Percentiles rank a stretch among this genome's conserved stretches.
phyloP scores from a whole-genome alignment of 2,113 vertebrate species.

The Tyrannus savana region DNA sequence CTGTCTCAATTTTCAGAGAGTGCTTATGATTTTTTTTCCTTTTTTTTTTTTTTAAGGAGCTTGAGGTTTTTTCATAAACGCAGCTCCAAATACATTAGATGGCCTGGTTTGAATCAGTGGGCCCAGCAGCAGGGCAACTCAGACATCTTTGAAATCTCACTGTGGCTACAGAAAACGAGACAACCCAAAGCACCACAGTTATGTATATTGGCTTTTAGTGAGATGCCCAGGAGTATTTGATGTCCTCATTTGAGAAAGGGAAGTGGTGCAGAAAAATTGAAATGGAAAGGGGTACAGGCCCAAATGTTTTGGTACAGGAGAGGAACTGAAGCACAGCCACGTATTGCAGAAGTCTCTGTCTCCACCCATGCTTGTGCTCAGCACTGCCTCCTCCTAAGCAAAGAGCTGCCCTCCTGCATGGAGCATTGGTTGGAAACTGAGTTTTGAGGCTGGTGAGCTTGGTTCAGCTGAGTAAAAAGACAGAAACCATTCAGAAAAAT shows the following conservation, averaged over 20 bases:
- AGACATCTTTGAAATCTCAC: neutral
- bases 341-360: neutral
- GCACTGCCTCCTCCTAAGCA: neutral
- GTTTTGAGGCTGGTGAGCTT: neutral
- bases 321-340: neutral
- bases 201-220: rapidly evolving
- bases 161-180: rapidly evolving
- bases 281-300: neutral
- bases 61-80: neutral
- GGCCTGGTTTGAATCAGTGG: neutral
- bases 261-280: neutral
- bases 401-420: neutral
- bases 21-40: neutral
- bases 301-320: neutral
- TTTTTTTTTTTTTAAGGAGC: neutral
- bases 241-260: neutral
- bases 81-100: neutral
- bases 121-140: neutral
- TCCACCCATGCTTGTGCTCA: neutral
- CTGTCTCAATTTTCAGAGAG: neutral
- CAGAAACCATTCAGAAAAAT: neutral
- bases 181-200: neutral
- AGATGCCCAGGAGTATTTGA: neutral
- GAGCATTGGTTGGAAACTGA: neutral
- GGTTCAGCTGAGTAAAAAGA: neutral